Evolutionary conservation across 1,140 invertebrate genomes (phyloP).

Genomic region (Halotydeus destructor): DNA sequence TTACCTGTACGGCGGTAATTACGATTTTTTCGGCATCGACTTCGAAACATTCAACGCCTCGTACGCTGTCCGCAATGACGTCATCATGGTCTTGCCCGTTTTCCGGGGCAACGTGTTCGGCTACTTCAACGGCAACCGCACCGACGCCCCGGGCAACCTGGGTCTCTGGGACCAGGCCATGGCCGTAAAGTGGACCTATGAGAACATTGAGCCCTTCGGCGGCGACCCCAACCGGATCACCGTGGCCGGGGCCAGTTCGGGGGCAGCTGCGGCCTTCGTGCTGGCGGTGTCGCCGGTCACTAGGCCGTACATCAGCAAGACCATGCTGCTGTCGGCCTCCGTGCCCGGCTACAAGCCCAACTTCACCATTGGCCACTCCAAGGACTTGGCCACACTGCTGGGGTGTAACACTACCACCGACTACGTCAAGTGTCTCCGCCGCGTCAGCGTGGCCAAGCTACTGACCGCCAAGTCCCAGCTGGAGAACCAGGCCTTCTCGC

Average conservation of each 20-base stretch:
- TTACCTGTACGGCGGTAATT: constrained; percentile 10
- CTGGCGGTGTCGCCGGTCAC: constrained; percentile 23
- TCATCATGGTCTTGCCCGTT: not conserved
- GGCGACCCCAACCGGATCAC: constrained; percentile 25
- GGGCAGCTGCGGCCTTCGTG: constrained; percentile 29
- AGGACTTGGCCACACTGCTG: too few species aligned
- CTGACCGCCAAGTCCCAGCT: too few species aligned
- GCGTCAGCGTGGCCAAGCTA: too few species aligned
- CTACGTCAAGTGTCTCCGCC: too few species aligned
- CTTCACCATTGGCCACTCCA: too few species aligned
- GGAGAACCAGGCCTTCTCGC: too few species aligned
- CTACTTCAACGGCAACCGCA: not conserved
- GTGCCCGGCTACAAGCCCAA: too few species aligned
- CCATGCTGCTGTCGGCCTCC: too few species aligned
- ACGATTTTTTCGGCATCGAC: constrained; percentile 2
- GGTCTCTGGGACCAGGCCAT: not conserved
- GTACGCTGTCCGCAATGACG: constrained; percentile 11
- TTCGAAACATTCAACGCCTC: not conserved
- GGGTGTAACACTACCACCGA: too few species aligned
- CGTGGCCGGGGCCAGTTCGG: constrained; percentile 34
- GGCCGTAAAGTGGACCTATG: not conserved
- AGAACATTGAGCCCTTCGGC: constrained; percentile 2
- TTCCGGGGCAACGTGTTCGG: constrained; percentile 3
- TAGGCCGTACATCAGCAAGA: constrained; percentile 17
- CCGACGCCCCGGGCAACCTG: constrained; percentile 2